Evolutionary conservation across 2,113 vertebrate genomes (phyloP).

Genomic region (Ciconia boyciana): DNA sequence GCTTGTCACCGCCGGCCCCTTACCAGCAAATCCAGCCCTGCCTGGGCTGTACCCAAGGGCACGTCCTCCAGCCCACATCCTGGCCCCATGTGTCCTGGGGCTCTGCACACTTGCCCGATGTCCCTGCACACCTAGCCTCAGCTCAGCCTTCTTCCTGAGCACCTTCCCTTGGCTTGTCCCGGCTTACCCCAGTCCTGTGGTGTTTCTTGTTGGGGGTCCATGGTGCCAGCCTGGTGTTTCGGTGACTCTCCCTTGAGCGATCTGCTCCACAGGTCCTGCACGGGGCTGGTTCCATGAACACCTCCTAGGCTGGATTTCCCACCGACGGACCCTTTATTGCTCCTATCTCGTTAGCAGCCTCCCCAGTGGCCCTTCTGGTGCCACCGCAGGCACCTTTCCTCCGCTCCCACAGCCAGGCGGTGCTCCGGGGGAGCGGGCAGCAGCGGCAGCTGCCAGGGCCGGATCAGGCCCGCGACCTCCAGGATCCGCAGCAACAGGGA

Average conservation of each 20-base stretch:
- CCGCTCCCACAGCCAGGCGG: neutral
- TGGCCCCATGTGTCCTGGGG: neutral
- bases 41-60: neutral
- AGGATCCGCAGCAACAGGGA: neutral
- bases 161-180: neutral
- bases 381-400: neutral
- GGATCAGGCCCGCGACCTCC: neutral
- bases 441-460: neutral
- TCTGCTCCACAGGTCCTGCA: neutral
- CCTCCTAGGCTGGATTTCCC: too few species aligned
- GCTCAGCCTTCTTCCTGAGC: neutral
- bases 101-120: accelerated
- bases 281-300: neutral
- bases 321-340: too few species aligned
- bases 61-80: neutral
- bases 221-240: neutral
- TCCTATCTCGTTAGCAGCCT: neutral
- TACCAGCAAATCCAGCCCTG: neutral
- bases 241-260: accelerated
- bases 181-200: accelerated
- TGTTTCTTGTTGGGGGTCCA: accelerated
- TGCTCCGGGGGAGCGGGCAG: neutral
- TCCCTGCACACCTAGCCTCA: neutral
- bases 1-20: neutral
- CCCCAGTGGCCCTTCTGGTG: too few species aligned